Evolutionary conservation across 2,797 vertebrate genomes (phyloP).

Genomic region (Sitta carolinensis): DNA sequence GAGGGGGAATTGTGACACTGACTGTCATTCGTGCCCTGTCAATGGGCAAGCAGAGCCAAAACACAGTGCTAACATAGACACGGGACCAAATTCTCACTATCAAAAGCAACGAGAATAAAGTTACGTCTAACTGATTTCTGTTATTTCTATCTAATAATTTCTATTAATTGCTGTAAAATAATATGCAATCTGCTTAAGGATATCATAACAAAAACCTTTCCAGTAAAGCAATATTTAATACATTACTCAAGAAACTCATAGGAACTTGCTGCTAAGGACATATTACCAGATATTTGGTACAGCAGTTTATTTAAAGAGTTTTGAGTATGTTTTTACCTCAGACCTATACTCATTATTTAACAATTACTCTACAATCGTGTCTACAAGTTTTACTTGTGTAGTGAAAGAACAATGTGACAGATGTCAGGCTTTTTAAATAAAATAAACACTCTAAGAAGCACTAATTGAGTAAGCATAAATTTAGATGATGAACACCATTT

Average conservation of each 20-base stretch:
- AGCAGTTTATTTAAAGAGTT: neutral
- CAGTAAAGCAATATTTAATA: neutral
- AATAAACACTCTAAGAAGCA: neutral
- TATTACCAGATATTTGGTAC: neutral
- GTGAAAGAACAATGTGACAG: neutral
- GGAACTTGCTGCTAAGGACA: neutral
- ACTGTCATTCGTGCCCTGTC: neutral
- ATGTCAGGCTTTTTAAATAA: neutral
- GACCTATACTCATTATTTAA: neutral
- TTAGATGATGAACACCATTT: neutral
- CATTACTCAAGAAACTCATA: neutral
- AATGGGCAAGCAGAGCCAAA: neutral
- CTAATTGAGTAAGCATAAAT: neutral
- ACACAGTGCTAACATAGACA: neutral
- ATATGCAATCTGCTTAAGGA: neutral
- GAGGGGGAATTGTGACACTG: neutral
- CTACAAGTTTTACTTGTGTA: neutral
- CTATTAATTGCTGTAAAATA: neutral
- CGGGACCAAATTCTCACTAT: neutral
- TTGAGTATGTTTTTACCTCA: neutral
- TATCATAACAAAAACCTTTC: neutral
- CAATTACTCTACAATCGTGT: rapidly evolving
- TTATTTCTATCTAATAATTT: neutral
- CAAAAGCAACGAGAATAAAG: neutral
- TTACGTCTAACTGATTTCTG: neutral